Evolutionary conservation across 1,140 invertebrate species (phyloP), one percentile per base, ranked within the genome.

Genomic region (Megalonaias nervosa): DNA sequence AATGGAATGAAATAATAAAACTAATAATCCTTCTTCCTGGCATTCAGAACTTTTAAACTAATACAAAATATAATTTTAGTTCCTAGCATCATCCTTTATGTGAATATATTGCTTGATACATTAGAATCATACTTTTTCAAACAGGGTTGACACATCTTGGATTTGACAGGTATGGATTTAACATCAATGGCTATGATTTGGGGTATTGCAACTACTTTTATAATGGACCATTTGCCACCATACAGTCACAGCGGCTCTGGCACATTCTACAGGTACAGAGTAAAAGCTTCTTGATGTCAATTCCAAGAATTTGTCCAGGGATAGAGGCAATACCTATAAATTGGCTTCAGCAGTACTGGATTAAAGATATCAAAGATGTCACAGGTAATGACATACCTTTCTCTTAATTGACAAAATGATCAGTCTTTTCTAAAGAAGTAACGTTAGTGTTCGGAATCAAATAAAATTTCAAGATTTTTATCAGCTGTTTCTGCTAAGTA

Each of bases 331-430:
- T 87, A 13, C 83, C 85, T 6, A 61, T 74, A 57, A 72, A 74
- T 60, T 88, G 85, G 85, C 74, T 83, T 21, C 68, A 86, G 15
- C 83, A 86, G 65, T 83, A 79, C 69, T 88, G 87, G 87, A 73
- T 84, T 19, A 78, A 79, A 6, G 78, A 70, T 56, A 82, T 78
- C n/a, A 81, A 83, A 48, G 80, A 83, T 80, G 81, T 86, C 31
- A 79, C 80, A 67, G 81, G 86, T 87, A 76, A 58, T 66, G 66
- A 21, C 23, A n/a, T 65, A 14, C 19, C 15, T 65, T 31, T 16
- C n/a, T 14, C 14, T 48, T 11, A 48, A 48, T 48, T 4, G 38
- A 48, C 38, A 48, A 48, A 48, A 48, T 6, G 6, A 48, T 48
- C 38, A 38, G 1, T 48, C 38, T 48, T 48, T 48, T 48, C 38